phyloP scores from a whole-genome alignment of 2,888 invertebrate species.

The Rutpela maculata region DNA sequence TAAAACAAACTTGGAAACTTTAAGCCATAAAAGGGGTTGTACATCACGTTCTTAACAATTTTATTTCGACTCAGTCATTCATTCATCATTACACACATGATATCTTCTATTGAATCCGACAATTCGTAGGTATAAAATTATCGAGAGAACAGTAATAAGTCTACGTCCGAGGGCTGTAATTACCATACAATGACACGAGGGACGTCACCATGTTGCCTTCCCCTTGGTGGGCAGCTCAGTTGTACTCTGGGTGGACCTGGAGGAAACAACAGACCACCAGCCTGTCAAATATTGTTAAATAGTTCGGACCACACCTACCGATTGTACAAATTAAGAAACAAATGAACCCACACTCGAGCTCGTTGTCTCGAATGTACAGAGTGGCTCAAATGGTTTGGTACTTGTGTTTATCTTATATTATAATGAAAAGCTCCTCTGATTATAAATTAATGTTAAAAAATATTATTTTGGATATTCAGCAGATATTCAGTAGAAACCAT shows the following conservation, averaged over 20 bases:
- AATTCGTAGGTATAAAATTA: conserved; percentile 43
- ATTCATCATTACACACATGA: conserved; percentile 20
- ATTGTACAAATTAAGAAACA: conserved; percentile 43
- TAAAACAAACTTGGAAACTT: too few species aligned
- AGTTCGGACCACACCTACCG: conserved; percentile 42
- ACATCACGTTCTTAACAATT: neutral
- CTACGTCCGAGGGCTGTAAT: conserved; percentile 49
- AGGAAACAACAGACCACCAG: conserved; percentile 45
- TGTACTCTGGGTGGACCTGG: conserved; percentile 41
- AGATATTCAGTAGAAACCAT: too few species aligned
- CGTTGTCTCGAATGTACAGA: neutral
- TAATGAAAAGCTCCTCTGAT: too few species aligned
- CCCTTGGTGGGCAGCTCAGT: conserved; percentile 38
- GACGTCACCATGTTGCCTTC: conserved; percentile 37
- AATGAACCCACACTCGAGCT: conserved; percentile 34
- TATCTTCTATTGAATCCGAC: conserved; percentile 22
- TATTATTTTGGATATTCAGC: too few species aligned
- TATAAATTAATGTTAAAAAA: too few species aligned
- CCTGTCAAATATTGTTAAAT: conserved; percentile 47
- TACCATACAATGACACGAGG: conserved; percentile 54
- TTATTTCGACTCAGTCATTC: neutral
- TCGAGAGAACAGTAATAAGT: conserved; percentile 31
- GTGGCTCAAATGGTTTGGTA: neutral
- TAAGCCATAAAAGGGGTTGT: too few species aligned
- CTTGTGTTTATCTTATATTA: too few species aligned